Evolutionary conservation across 2,888 invertebrate genomes (phyloP), one percentile per base, ranked within the genome.

Genomic region (Coecobrya sp.): DNA sequence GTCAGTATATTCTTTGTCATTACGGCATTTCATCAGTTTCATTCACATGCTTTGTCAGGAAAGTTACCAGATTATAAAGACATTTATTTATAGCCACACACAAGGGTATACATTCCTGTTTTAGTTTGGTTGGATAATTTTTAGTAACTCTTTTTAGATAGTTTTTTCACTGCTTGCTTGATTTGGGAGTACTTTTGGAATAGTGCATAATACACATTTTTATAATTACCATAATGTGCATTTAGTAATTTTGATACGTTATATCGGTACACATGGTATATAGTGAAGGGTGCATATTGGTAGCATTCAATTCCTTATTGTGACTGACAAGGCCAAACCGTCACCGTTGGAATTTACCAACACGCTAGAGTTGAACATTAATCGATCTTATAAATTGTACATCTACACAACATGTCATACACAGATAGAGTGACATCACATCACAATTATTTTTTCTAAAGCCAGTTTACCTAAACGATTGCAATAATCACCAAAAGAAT

Each of bases 201-300:
- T 3, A 36, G 30, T 73, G 70, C 42, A 73, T n/a, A n/a, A n/a
- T n/a, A 73, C 10, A 25, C 11, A 1, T 27, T 30, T 27, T 73
- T 36, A 73, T n/a, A 10, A n/a, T 42, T 73, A 36, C 70, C 70
- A 36, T 30, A n/a, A 16, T n/a, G 5, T 22, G 3, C 59, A 22
- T 22, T 13, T 52, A 13, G 5, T 52, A 5, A 22, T 7, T 59
- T 7, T 59, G 2, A 19, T 19, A 2, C 22, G 59, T 8, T 62
- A 11, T 62, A 49, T 36, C 0, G 3, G 27, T 27, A 81, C 27
- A 76, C 27, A 76, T 49, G 4, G 42, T 25, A 49, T 11, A 27
- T n/a, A 19, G 82, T 62, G 45, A 73, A 73, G 52, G 79, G 79
- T 79, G 79, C 79, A 49, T 59, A 82, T 82, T 82, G 59, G 82